Conservation (phyloP, 1,140 invertebrate species). For the Zaprionus nigranus region DNA sequence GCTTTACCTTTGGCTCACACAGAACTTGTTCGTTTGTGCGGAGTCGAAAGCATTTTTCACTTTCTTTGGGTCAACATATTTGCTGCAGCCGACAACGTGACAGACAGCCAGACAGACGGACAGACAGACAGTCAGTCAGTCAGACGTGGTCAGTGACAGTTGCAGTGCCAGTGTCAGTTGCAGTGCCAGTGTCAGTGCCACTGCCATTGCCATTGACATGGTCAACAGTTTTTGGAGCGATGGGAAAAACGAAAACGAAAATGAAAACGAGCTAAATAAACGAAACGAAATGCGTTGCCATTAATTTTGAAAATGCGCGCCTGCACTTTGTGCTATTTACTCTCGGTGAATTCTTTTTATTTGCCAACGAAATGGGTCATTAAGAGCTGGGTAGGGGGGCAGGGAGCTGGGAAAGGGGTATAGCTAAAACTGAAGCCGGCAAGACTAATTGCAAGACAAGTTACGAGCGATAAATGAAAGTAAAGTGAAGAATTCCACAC, state of each 20-base stretch:
- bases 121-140: background rate
- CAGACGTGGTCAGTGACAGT: conserved; percentile 23
- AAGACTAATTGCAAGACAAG: conserved; percentile 30
- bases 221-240: conserved; percentile 46
- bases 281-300: conserved; percentile 27
- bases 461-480: conserved; percentile 26
- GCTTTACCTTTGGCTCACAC: conserved; percentile 19
- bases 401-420: background rate
- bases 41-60: conserved; percentile 41
- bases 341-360: conserved; percentile 28
- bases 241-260: conserved; percentile 34
- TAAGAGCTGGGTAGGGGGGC: background rate
- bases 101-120: background rate
- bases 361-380: conserved; percentile 28
- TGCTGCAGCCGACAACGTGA: conserved; percentile 17
- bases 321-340: conserved; percentile 26
- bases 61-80: conserved; percentile 44
- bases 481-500: conserved; percentile 27
- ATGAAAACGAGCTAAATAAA: background rate
- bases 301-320: conserved; percentile 28
- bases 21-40: conserved; percentile 35
- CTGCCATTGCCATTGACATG: conserved; percentile 44
- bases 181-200: conserved; percentile 13
- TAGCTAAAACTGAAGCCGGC: background rate
- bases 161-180: conserved; percentile 1